Evolutionary conservation across 1,140 invertebrate genomes (phyloP).

Genomic region (Agrypnia vestita): DNA sequence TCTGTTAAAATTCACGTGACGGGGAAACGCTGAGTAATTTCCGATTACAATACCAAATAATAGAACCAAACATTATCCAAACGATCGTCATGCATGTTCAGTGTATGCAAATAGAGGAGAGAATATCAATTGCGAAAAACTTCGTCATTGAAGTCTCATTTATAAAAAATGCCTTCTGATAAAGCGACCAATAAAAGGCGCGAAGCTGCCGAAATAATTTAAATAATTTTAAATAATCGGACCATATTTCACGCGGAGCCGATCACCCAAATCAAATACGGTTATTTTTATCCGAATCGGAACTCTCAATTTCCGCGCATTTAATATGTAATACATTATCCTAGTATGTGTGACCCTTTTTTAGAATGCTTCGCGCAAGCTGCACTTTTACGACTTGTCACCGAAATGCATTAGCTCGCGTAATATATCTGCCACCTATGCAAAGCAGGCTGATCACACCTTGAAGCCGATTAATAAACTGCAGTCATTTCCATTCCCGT

Average conservation of each 20-base stretch:
- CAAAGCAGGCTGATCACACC: slow-evolving; percentile 55
- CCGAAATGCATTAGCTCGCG: slow-evolving; percentile 33
- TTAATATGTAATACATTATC: slow-evolving; percentile 21
- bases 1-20: not conserved
- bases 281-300: slow-evolving; percentile 27
- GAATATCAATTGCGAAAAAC: slow-evolving; percentile 25
- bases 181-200: slow-evolving; percentile 28
- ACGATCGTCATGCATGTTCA: slow-evolving; percentile 41
- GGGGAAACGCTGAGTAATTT: slow-evolving; percentile 43
- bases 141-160: slow-evolving; percentile 52
- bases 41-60: slow-evolving; percentile 20
- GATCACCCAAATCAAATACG: slow-evolving; percentile 50
- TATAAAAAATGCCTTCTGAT: slow-evolving; percentile 35
- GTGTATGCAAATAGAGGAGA: slow-evolving; percentile 47
- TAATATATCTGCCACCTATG: slow-evolving; percentile 54
- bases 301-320: slow-evolving; percentile 32
- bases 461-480: slow-evolving; percentile 52
- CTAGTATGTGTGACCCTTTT: not conserved
- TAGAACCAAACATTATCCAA: slow-evolving; percentile 11
- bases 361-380: slow-evolving; percentile 30
- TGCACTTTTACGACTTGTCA: slow-evolving; percentile 40
- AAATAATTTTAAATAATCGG: slow-evolving; percentile 59
- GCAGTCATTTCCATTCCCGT: slow-evolving; percentile 42
- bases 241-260: slow-evolving; percentile 57
- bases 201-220: slow-evolving; percentile 47